Evolutionary conservation across 2,797 vertebrate genomes (phyloP).

Genomic region (Dermochelys coriacea): DNA sequence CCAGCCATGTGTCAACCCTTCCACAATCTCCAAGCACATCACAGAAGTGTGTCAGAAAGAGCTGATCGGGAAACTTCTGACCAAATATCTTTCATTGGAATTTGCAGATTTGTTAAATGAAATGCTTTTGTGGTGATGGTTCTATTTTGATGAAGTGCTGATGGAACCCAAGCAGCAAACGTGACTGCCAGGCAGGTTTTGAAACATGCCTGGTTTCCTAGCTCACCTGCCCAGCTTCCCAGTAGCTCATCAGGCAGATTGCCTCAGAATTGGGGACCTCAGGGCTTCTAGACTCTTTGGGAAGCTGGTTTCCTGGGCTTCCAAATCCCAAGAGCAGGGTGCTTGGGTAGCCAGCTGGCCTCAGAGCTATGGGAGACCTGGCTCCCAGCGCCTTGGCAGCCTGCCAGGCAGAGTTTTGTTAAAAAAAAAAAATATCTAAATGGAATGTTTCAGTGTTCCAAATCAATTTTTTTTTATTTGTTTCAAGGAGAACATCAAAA

Average conservation of each 20-base stretch:
- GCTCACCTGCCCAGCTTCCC: background rate
- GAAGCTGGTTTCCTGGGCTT: background rate
- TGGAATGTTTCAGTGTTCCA: background rate
- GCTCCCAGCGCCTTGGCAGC: slow-evolving; percentile 31
- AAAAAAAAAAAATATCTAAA: background rate
- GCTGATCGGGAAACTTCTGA: accelerated
- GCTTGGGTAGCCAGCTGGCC: slow-evolving; percentile 11
- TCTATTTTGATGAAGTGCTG: background rate
- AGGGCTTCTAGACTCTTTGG: background rate
- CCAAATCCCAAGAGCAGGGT: background rate
- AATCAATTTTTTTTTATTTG: background rate
- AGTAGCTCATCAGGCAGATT: background rate
- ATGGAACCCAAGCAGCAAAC: accelerated
- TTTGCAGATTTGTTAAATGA: background rate
- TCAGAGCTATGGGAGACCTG: background rate
- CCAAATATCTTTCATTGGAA: background rate
- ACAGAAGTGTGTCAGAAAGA: background rate
- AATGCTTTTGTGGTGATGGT: accelerated
- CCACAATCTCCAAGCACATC: background rate
- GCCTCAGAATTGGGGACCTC: background rate
- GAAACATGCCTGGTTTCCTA: background rate
- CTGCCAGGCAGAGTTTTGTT: background rate
- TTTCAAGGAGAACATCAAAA: background rate
- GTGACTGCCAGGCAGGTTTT: background rate
- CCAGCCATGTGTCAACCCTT: background rate